Base-by-base conservation (phyloP, 2,797 vertebrate genomes). In the Sebastolobus altivelis region DNA sequence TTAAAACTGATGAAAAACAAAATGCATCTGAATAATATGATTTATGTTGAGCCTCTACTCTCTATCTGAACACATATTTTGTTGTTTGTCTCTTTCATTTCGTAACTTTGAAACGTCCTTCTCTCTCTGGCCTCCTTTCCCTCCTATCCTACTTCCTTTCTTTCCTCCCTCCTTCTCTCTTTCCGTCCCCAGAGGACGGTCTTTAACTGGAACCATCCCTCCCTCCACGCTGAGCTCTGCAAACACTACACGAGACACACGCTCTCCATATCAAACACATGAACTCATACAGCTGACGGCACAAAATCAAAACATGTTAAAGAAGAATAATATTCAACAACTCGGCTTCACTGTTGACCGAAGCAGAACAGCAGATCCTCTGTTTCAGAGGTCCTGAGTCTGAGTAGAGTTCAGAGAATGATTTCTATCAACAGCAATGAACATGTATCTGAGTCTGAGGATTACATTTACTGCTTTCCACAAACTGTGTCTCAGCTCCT, bases 191-290 rank as follows among this genome's bases (percentile, higher is more conserved):
- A 31, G 68, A 84, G 74, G 75, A 77, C 66, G 6, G 1, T 13
- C 65, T 59, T 33, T 86, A 84, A 84, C 56, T 78, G 13, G 5
- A 80, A 55, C 59, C 66, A 31, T 20, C 58, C n/a, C 55, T 4
- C 54, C 18, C 46, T 2, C 56, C 49, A 8, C 11, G 1, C 58
- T 5, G 8, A 46, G 40, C 14, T 46, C 40, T 46, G 40, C 14
- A 43, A 43, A 43, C 40, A 43, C 40, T 43, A 43, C 40, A 46
- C 0, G 43, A 60, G 38, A 49, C 40, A 37, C 18, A 43, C 5
- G 40, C 18, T 49, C 67, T 68, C 62, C 71, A 33, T 54, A 59
- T 72, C 58, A 61, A 69, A 70, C 59, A 35, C 20, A 14, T 27
- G 8, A 14, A 31, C 55, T 74, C 65, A 20, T 56, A 31, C 68